Evolutionary conservation across 2,113 vertebrate species (phyloP).

Genomic region (Orientallactaga bullata): DNA sequence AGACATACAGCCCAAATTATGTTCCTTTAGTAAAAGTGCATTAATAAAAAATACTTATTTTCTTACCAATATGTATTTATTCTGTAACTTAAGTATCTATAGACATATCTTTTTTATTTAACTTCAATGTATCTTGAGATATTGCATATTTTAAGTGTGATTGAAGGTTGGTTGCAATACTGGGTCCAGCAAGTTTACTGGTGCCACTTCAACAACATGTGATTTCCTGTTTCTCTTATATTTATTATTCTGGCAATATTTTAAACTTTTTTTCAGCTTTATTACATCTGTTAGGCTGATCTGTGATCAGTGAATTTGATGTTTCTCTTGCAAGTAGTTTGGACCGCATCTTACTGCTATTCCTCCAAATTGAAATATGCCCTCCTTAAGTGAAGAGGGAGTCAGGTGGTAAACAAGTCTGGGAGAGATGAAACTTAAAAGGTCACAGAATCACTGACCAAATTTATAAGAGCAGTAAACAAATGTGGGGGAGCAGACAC

Average conservation of each 20-base stretch:
- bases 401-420: no score
- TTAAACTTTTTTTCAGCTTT: neutral
- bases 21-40: neutral
- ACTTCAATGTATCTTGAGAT: neutral
- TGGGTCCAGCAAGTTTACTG: neutral
- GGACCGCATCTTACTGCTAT: no score
- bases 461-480: no score
- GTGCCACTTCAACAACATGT: neutral
- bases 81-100: neutral
- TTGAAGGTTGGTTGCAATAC: neutral
- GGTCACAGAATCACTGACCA: no score
- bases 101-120: neutral
- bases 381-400: no score
- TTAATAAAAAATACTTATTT: neutral
- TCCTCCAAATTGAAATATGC: no score
- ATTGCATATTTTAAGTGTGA: neutral
- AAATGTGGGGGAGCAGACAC: no score
- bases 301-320: neutral
- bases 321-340: neutral
- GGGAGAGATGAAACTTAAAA: no score
- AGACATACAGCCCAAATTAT: conserved; percentile 53
- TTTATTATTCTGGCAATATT: neutral
- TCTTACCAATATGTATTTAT: neutral
- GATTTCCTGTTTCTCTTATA: neutral
- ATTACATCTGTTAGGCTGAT: neutral